Evolutionary conservation across 2,113 vertebrate species (phyloP).

Genomic region (Rhinolophus ferrumequinum): DNA sequence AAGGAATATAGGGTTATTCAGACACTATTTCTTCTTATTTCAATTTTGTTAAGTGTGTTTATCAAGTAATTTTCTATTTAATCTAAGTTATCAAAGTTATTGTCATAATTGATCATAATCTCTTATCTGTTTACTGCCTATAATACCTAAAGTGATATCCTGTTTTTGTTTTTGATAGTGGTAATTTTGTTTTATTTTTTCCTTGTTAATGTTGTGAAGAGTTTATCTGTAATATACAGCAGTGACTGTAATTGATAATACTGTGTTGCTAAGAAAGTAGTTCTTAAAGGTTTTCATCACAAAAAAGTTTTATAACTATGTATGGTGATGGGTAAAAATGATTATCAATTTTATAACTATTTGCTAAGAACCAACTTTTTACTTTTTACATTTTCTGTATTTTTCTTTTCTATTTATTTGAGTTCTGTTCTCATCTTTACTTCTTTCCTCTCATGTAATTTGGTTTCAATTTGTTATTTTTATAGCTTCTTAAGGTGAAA

Average conservation of each 20-base stretch:
- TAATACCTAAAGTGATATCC: not conserved
- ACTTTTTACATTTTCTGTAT: not conserved
- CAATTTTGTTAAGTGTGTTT: not conserved
- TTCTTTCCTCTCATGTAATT: not conserved
- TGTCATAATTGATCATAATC: not conserved
- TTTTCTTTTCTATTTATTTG: not conserved
- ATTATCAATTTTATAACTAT: not conserved
- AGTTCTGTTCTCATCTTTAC: not conserved
- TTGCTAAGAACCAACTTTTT: not conserved
- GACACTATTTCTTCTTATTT: not conserved
- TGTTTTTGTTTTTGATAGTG: not conserved
- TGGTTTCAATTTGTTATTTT: not conserved
- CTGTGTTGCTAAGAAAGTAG: not conserved
- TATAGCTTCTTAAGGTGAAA: not conserved
- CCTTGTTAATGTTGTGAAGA: not conserved
- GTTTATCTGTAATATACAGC: not conserved
- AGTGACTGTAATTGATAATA: not conserved
- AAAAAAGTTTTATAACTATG: not conserved
- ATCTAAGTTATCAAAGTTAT: not conserved
- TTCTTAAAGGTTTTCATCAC: not conserved
- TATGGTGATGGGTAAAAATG: not conserved
- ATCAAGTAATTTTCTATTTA: not conserved
- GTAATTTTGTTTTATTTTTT: not conserved
- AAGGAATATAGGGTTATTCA: not conserved
- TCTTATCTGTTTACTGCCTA: not conserved